Evolutionary conservation across 1,140 invertebrate genomes (phyloP).

Genomic region (Schmidtea mediterranea): DNA sequence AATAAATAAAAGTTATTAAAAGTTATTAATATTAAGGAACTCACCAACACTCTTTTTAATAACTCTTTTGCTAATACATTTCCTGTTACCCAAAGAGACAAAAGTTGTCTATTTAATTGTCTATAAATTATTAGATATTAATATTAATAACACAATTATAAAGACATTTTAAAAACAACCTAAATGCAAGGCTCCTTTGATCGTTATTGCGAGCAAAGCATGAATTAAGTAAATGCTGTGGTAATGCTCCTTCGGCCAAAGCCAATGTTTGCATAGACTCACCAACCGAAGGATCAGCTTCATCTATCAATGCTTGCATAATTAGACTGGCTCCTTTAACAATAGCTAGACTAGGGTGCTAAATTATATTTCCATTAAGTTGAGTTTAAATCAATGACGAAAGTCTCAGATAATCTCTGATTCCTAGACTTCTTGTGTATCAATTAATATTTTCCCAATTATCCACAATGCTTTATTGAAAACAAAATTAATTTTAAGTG

Average conservation of each 20-base stretch:
- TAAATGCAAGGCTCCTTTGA: constrained; percentile 43
- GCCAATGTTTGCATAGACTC: constrained; percentile 78
- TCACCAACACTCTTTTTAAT: constrained; percentile 59
- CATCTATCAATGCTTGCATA: constrained; percentile 86
- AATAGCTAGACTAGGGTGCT: constrained; percentile 82
- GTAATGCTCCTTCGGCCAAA: constrained; percentile 77
- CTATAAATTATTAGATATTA: constrained; percentile 27
- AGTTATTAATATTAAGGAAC: constrained; percentile 9
- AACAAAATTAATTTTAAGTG: too few relatives aligned
- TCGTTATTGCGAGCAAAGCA: constrained; percentile 52
- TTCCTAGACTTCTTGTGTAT: too few relatives aligned
- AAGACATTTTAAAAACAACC: constrained; percentile 12
- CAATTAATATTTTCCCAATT: too few relatives aligned
- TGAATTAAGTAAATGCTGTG: constrained; percentile 63
- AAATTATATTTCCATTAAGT: constrained; percentile 10
- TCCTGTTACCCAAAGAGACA: constrained; percentile 81
- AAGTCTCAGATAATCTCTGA: too few relatives aligned
- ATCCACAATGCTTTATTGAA: too few relatives aligned
- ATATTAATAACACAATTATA: neutral
- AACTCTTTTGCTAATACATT: constrained; percentile 67
- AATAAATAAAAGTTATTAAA: constrained; percentile 10
- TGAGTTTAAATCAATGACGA: too few relatives aligned
- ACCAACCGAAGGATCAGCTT: constrained; percentile 63
- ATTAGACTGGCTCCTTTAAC: constrained; percentile 88
- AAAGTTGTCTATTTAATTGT: constrained; percentile 74